Conservation (phyloP, 1,140 invertebrate species). For the honey bee (Apis mellifera) region DNA sequence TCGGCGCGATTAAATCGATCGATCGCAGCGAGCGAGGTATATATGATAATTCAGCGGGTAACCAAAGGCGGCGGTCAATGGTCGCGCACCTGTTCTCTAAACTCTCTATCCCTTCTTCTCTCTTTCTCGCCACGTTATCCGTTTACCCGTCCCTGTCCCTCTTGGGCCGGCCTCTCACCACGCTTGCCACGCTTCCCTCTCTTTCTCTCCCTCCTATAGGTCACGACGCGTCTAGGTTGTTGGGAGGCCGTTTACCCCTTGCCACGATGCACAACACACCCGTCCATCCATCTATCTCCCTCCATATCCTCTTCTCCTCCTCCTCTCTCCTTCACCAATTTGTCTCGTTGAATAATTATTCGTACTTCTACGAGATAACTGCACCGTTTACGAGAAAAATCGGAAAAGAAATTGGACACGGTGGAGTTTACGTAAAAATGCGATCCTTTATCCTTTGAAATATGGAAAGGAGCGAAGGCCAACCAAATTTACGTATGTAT, state of each 20-base stretch:
- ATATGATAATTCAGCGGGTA: conserved; percentile 73
- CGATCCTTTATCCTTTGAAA: too few species aligned
- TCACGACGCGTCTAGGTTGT: conserved; percentile 80
- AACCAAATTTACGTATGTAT: too few species aligned
- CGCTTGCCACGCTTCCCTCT: conserved; percentile 13
- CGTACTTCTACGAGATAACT: too few species aligned
- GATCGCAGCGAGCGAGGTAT: conserved; percentile 62
- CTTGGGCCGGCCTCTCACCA: conserved; percentile 5
- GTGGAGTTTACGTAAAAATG: too few species aligned
- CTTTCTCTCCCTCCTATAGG: conserved; percentile 61
- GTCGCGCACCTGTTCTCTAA: conserved; percentile 79
- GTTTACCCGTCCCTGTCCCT: background rate
- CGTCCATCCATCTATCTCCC: conserved; percentile 51
- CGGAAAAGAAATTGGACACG: too few species aligned
- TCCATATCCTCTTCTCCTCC: conserved; percentile 15
- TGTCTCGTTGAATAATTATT: background rate
- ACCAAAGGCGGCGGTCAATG: conserved; percentile 69
- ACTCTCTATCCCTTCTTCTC: conserved; percentile 53
- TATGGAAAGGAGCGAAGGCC: too few species aligned
- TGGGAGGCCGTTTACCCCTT: conserved; percentile 78
- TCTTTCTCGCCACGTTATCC: background rate
- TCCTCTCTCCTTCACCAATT: conserved; percentile 1
- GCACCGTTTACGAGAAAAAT: too few species aligned
- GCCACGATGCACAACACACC: conserved; percentile 57
- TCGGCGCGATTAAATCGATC: conserved; percentile 69